Evolutionary conservation across 2,113 vertebrate species (phyloP).

Genomic region (Zosterops pallidus): DNA sequence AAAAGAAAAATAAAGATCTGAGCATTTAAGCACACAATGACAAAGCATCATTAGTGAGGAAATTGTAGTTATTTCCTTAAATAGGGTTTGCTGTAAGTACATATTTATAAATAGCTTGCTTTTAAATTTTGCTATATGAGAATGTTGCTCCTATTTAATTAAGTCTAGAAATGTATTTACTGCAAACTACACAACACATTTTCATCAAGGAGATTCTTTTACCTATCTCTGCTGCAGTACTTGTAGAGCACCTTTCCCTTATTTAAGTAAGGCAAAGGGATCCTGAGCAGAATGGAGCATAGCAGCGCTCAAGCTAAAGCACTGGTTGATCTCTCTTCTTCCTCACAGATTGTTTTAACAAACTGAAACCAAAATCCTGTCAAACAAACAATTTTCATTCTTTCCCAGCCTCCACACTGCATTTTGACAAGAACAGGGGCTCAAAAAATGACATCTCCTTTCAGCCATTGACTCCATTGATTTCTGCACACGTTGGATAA

Average conservation of each 20-base stretch:
- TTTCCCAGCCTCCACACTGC: not conserved
- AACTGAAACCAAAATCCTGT: not conserved
- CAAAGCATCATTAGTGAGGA: not conserved
- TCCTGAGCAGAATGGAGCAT: not conserved
- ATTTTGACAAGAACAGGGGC: not conserved
- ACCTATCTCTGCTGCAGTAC: not conserved
- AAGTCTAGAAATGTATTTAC: not conserved
- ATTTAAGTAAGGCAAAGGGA: not conserved
- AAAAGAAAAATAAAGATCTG: conserved; percentile 14
- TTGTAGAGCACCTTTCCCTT: not conserved
- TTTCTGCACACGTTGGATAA: not conserved
- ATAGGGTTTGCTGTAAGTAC: not conserved
- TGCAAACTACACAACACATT: not conserved
- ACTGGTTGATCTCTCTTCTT: not conserved
- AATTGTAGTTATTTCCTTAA: not conserved
- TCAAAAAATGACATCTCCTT: not conserved
- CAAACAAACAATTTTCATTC: not conserved
- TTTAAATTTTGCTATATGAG: not conserved
- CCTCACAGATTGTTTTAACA: not conserved
- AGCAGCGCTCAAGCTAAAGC: not conserved
- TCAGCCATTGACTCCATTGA: not conserved
- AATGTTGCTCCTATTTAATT: not conserved
- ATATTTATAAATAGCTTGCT: not conserved
- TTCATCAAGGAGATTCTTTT: not conserved
- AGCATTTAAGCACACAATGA: not conserved